phyloP scores from a whole-genome alignment of 2,113 vertebrate species.

The Gymnorhina tibicen region DNA sequence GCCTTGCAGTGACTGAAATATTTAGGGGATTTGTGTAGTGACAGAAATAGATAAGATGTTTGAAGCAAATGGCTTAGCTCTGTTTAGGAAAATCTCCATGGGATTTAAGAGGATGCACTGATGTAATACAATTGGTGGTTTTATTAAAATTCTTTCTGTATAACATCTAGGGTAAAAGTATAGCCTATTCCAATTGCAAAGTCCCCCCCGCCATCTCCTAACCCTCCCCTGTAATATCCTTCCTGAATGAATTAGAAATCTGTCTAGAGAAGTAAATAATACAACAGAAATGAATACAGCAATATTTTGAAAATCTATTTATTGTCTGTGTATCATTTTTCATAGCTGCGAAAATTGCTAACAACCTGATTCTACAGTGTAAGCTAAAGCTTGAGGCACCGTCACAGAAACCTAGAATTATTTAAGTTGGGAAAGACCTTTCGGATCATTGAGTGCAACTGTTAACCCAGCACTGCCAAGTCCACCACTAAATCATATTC shows the following conservation, averaged over 20 bases:
- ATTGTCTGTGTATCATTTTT: neutral
- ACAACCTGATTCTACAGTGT: neutral
- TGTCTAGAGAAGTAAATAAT: neutral
- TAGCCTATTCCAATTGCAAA: neutral
- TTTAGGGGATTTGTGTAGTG: slow-evolving; percentile 54
- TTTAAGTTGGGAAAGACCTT: neutral
- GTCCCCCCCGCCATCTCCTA: neutral
- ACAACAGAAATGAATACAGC: neutral
- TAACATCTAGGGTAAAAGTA: slow-evolving; percentile 28
- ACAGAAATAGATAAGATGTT: slow-evolving; percentile 63
- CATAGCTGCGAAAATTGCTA: neutral
- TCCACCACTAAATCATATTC: neutral
- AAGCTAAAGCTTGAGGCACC: neutral
- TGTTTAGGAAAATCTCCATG: slow-evolving; percentile 71
- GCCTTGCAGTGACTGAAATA: slow-evolving; percentile 43
- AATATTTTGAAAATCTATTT: neutral
- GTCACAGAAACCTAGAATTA: neutral
- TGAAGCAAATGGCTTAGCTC: slow-evolving; percentile 44
- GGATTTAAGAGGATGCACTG: slow-evolving; percentile 49
- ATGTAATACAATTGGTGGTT: slow-evolving; percentile 60
- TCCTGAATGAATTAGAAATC: neutral
- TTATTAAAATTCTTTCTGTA: slow-evolving; percentile 65
- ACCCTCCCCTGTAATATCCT: neutral
- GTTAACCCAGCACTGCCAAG: neutral
- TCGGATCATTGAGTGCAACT: neutral